Base-by-base conservation (phyloP, 1,140 invertebrate species). In the Drosophila albomicans region DNA sequence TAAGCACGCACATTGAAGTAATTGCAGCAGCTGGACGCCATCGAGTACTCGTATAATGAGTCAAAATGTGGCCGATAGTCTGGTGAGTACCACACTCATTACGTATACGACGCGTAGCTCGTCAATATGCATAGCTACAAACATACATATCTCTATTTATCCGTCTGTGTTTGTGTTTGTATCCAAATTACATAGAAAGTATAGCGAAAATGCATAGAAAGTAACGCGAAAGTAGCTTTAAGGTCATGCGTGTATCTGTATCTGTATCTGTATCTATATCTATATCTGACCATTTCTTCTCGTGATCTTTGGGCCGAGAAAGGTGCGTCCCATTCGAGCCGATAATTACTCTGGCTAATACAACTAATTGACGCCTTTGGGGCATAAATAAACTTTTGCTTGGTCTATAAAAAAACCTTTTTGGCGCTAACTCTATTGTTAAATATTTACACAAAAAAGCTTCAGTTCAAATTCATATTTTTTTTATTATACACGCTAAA, bases 21-120 rank as follows among this genome's bases (percentile, higher is more conserved):
- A 90, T 90, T 86, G 81, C 86, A 86, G 78, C 86, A 82, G 72
- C 75, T 84, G 85, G 65, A 61, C 81, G 62, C 30, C 79, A 38
- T 70, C 68, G 62, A 67, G 66, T 72, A 49, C 45, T 54, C 52
- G 67, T 81, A 91, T 91, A 91, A 92, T 92, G 91, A 91, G 75
- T 82, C 91, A 92, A 92, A 92, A 91, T 92, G 91, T 89, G 85
- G 91, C 91, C 76, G 91, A 92, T 73, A 92, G 91, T 91, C 80
- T 92, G 91, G 91, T 91, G 78, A 91, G 91, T 91, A 81, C 51
- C 57, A 61, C 58, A 73, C 13, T 54, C 46, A 59, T 77, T 81
- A 78, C 25, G 28, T 48, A 64, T 43, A 73, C 59, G 13, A 56
- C 41, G 11, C 11, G 5, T 54, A 35, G 7, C n/a, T 5, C 13